These are phyloP conservation scores for Ammodytes dubius DNA, from an alignment of 2,113 vertebrate species.

Conservation along the genomic window DNA sequence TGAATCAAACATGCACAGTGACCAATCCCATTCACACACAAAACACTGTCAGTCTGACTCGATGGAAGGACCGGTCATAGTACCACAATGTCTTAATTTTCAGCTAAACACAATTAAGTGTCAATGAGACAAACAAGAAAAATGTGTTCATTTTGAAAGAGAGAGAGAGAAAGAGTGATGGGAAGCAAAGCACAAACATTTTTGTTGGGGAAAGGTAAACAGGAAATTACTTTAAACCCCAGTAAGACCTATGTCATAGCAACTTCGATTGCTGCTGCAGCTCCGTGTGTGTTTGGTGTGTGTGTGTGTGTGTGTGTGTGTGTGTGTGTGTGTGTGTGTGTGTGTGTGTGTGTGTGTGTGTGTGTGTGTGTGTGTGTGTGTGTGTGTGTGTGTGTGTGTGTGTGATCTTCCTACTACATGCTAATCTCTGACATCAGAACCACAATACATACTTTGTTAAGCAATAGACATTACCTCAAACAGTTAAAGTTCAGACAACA, in stretches of 20 bases:
- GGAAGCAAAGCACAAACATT: not conserved
- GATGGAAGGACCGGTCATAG: not conserved
- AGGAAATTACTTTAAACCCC: conserved; percentile 45
- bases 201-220: conserved; percentile 15
- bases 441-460: conserved; percentile 7
- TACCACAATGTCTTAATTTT: not conserved
- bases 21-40: no score
- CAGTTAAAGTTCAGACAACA: not conserved
- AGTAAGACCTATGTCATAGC: conserved; percentile 2
- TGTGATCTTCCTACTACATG: not conserved
- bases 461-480: not conserved
- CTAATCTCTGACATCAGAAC: conserved; percentile 17
- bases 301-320: no score
- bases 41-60: no score
- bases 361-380: conserved; percentile 11
- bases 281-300: no score
- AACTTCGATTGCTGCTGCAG: conserved; percentile 33
- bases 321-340: not conserved
- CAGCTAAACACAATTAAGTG: no score
- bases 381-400: conserved; percentile 2
- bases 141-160: not conserved
- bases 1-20: not conserved
- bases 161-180: not conserved
- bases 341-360: not conserved
- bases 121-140: not conserved